A percentile compares a stretch with the other conserved stretches of the same genome.
These are phyloP conservation scores for Anisognathus igniventris DNA, from an alignment of 2,797 vertebrate genomes.

Conservation along the genomic window DNA sequence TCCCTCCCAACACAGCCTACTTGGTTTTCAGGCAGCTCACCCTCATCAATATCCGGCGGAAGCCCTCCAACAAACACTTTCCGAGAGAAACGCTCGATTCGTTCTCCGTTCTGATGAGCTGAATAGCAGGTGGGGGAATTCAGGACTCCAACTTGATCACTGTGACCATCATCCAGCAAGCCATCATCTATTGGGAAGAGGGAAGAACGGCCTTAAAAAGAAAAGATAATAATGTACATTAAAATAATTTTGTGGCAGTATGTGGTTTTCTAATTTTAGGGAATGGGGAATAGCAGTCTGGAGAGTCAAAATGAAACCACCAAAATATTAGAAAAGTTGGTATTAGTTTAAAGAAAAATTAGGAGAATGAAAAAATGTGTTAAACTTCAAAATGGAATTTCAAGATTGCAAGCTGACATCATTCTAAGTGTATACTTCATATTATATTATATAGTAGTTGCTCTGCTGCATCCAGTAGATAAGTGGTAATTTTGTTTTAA, in stretches of 20 bases:
- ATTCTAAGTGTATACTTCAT: not conserved
- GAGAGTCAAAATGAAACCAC: not conserved
- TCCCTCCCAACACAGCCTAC: not conserved
- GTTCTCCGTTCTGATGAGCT: conserved; percentile 93
- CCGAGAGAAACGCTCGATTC: conserved; percentile 94
- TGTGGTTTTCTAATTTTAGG: not conserved
- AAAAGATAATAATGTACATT: conserved; percentile 22
- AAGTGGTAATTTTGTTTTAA: not conserved
- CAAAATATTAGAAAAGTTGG: not conserved
- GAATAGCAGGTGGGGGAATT: conserved; percentile 89
- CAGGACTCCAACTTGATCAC: conserved; percentile 89
- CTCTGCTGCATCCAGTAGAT: not conserved
- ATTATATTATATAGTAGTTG: not conserved
- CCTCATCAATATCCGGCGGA: conserved; percentile 97
- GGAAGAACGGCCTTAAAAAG: conserved; percentile 88
- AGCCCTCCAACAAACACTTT: conserved; percentile 98
- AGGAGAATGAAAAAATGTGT: not conserved
- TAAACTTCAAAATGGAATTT: not conserved
- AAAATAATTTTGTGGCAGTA: not conserved
- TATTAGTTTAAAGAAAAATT: not conserved
- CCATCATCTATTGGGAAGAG: conserved; percentile 97
- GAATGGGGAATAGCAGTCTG: not conserved
- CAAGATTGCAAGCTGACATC: not conserved
- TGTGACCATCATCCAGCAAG: conserved; percentile 91
- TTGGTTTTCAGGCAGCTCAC: conserved; percentile 64